Evolutionary conservation across 2,113 vertebrate species (phyloP), one percentile per base, ranked within the genome.

Genomic region (Rhizomys pruinosus): DNA sequence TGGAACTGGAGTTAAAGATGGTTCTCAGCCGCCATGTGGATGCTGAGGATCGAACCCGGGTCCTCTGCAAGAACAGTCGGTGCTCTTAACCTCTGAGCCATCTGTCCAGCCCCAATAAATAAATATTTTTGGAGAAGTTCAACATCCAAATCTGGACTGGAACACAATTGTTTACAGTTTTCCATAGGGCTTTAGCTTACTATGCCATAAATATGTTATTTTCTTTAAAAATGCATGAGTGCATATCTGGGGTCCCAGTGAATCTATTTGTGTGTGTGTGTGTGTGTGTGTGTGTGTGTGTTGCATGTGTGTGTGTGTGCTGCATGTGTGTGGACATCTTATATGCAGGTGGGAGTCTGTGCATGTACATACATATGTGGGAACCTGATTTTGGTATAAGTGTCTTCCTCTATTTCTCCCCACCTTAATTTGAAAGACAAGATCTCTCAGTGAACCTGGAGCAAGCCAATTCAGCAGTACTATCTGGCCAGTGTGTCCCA

Each of bases 131-230:
- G 66, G 10, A 74, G 19, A 84, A 59, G 16, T 34, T 44, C 23
- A 61, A 66, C 7, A 85, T 6, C 12, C 52, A 94, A 66, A 85
- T 0, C 10, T 52, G 16, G 61, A 2, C 37, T 2, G 68, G 16
- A 25, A 61, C 12, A 79, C n/a, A 91, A 64, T 9, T 85, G 2
- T 57, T 59, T 81, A 89, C 6, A n/a, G 22, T n/a, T 74, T 79
- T 29, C n/a, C 20, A 1, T 0, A n/a, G 15, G 2, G 27, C 3
- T 81, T 68, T 25, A 27, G n/a, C n/a, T n/a, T n/a, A n/a, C n/a
- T n/a, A n/a, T n/a, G n/a, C n/a, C n/a, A n/a, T n/a, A n/a, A n/a
- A n/a, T n/a, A n/a, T n/a, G n/a, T n/a, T n/a, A n/a, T n/a, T n/a
- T n/a, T n/a, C n/a, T n/a, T n/a, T n/a, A n/a, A n/a, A n/a, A n/a